A percentile compares a stretch with the other conserved stretches of the same genome.
Evolutionary conservation across 1,140 invertebrate species (phyloP).

Genomic region (Venturia canescens): DNA sequence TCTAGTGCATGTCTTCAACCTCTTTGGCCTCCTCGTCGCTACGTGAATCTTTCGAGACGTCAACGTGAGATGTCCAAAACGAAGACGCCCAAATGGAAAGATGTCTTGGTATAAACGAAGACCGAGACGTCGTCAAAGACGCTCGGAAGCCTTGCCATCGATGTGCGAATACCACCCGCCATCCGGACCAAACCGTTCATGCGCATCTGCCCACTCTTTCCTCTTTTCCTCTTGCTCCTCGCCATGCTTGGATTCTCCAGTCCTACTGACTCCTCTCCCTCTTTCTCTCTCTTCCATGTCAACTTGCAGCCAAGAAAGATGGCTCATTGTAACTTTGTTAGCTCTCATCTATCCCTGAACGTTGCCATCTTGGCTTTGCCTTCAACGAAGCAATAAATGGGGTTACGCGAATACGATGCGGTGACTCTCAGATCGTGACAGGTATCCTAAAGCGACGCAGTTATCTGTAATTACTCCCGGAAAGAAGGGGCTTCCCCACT

Average conservation of each 20-base stretch:
- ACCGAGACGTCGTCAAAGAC: constrained; percentile 9
- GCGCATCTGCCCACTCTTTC: constrained; percentile 21
- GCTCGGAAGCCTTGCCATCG: background rate
- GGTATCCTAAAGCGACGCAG: constrained; percentile 70
- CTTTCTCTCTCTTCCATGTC: background rate
- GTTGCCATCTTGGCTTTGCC: constrained; percentile 72
- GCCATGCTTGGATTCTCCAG: constrained; percentile 41
- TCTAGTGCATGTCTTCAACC: background rate
- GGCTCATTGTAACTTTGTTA: constrained; percentile 73
- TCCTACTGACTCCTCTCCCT: constrained; percentile 10
- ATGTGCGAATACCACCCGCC: background rate
- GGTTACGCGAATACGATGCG: constrained; percentile 60
- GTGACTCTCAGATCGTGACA: constrained; percentile 63
- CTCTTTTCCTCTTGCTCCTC: constrained; percentile 16
- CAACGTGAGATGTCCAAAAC: constrained; percentile 7
- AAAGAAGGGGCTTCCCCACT: background rate
- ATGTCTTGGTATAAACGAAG: background rate
- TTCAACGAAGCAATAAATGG: constrained; percentile 56
- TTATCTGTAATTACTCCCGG: constrained; percentile 70
- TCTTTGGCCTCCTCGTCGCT: constrained; percentile 33
- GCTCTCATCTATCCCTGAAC: constrained; percentile 58
- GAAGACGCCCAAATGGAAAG: constrained; percentile 44
- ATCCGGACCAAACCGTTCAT: constrained; percentile 5
- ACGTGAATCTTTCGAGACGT: constrained; percentile 38
- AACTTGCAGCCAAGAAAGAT: constrained; percentile 59